Evolutionary conservation across 2,797 vertebrate species (phyloP).

Genomic region (Chanos chanos): DNA sequence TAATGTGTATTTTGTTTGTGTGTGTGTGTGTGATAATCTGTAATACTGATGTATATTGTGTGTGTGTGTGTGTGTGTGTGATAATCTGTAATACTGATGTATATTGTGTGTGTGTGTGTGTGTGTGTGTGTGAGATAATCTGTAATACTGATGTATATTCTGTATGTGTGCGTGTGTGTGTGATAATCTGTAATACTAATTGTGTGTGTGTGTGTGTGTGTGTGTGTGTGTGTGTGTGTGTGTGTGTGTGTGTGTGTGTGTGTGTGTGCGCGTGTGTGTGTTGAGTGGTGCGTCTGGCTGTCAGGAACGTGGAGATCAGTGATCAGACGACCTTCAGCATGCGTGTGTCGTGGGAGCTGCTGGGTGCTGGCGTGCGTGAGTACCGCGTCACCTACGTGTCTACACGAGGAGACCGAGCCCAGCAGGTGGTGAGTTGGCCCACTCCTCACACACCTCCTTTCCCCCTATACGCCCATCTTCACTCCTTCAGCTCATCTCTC

Average conservation of each 20-base stretch:
- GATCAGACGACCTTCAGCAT: constrained; percentile 88
- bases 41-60: no score
- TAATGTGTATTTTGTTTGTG: no score
- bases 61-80: no score
- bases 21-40: no score
- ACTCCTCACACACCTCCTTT: constrained; percentile 38
- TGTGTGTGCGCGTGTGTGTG: not conserved
- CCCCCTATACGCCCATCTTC: not conserved
- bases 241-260: not conserved
- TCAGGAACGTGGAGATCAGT: constrained; percentile 80
- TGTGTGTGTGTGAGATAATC: no score
- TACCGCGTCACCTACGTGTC: constrained; percentile 84
- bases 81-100: no score
- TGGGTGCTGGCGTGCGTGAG: constrained; percentile 72
- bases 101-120: no score
- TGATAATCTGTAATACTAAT: no score
- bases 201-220: not conserved
- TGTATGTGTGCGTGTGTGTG: not conserved
- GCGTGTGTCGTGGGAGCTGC: constrained; percentile 80
- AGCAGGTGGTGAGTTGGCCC: constrained; percentile 86
- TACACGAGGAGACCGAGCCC: constrained; percentile 74
- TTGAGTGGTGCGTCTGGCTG: constrained; percentile 76
- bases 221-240: not conserved
- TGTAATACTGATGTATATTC: not conserved
- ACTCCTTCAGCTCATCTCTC: not conserved